These are phyloP conservation scores for Myotis pilosus DNA, from an alignment of 2,797 vertebrate species.

Conservation along the genomic window DNA sequence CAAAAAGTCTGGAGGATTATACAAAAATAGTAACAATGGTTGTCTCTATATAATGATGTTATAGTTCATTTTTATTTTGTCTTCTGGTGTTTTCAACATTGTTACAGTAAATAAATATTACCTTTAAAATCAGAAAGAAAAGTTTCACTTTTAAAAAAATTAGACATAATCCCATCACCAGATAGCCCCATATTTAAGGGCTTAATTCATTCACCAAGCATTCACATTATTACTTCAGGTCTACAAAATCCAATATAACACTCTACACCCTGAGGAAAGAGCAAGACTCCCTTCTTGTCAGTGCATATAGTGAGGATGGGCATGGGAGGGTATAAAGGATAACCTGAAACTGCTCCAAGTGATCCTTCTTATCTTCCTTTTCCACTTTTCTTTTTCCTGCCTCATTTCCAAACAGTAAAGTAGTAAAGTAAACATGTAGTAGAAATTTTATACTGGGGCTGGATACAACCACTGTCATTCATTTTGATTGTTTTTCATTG, in stretches of 20 bases:
- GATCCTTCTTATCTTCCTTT: not conserved
- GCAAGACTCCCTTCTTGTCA: not conserved
- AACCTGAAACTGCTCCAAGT: not conserved
- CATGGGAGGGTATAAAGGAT: not conserved
- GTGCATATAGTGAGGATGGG: not conserved
- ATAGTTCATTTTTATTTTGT: conserved; percentile 41
- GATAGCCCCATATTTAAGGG: not conserved
- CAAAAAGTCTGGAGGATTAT: not conserved
- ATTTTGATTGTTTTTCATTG: not conserved
- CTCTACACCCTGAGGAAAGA: not conserved
- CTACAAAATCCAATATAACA: not conserved
- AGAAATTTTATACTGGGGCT: conserved; percentile 3
- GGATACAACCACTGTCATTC: not conserved
- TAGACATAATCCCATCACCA: not conserved
- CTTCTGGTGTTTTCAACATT: not conserved
- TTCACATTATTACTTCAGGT: not conserved
- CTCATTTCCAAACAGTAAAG: not conserved
- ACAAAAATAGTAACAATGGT: not conserved
- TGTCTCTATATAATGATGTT: not conserved
- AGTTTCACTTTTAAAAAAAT: not conserved
- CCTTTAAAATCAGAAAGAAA: conserved; percentile 21
- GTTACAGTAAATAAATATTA: not conserved
- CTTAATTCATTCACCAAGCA: not conserved
- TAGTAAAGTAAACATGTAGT: not conserved
- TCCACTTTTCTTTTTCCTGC: not conserved